These are phyloP conservation scores for Lepus timidus DNA, from an alignment of 2,113 vertebrate species.

Conservation along the genomic window DNA sequence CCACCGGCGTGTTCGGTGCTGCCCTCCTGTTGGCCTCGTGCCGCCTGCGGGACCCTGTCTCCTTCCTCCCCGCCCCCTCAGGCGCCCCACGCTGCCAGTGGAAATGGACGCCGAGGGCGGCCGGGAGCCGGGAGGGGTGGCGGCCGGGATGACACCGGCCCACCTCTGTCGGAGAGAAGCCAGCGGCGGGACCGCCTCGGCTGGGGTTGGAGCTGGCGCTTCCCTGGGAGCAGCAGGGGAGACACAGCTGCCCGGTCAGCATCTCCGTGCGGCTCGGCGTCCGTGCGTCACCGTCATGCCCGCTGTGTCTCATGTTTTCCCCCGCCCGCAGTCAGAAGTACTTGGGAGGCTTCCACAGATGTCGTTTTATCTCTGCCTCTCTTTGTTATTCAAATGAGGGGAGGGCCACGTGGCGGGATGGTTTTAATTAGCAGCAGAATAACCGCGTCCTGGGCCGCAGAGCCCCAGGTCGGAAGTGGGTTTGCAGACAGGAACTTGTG, in stretches of 20 bases:
- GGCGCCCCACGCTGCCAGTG: background rate
- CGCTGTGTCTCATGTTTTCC: conserved; percentile 82
- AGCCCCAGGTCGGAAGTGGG: conserved; percentile 64
- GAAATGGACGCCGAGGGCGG: background rate
- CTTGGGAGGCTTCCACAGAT: conserved; percentile 79
- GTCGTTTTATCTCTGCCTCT: conserved; percentile 72
- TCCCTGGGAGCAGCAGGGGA: conserved; percentile 84
- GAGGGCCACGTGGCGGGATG: conserved; percentile 63
- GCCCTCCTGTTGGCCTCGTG: too few species aligned
- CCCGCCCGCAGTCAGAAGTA: conserved; percentile 78
- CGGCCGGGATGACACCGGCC: background rate
- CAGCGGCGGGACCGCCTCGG: background rate
- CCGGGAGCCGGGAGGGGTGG: background rate
- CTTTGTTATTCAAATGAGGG: conserved; percentile 76
- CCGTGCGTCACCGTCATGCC: conserved; percentile 64
- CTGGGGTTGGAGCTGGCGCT: conserved; percentile 78
- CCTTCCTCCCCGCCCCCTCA: too few species aligned
- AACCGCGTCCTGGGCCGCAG: conserved; percentile 20
- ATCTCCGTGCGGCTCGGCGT: conserved; percentile 60
- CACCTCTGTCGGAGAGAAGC: accelerated
- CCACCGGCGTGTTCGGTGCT: too few species aligned
- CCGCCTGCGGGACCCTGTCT: too few species aligned
- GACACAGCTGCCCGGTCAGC: conserved; percentile 78
- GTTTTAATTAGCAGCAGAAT: conserved; percentile 81
- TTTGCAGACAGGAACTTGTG: conserved; percentile 58